Percentiles rank a stretch among this genome's conserved stretches.
These are phyloP conservation scores for Stichodactyla helianthus DNA, from an alignment of 64 coral and sea anemone genomes.

Conservation along the genomic window DNA sequence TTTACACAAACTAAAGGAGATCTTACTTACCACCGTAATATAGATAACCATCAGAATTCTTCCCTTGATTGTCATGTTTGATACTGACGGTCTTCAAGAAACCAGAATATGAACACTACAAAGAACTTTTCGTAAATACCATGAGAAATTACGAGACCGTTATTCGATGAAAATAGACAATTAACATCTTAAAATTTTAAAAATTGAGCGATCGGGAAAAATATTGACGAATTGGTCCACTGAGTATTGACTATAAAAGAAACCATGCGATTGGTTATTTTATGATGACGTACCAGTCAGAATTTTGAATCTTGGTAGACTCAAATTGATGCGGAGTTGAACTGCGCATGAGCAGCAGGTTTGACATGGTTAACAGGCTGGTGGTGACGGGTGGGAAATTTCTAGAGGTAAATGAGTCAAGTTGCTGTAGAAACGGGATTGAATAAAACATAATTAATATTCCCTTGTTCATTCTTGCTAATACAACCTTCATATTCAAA, in stretches of 20 bases:
- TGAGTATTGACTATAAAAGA: neutral
- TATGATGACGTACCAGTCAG: neutral
- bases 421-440: neutral
- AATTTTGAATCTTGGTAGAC: neutral
- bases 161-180: neutral
- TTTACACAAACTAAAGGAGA: neutral
- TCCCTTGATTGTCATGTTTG: neutral
- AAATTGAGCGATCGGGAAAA: neutral
- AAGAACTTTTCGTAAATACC: neutral
- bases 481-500: too few relatives aligned
- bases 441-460: too few relatives aligned
- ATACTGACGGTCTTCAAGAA: neutral
- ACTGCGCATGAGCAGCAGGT: slow-evolving; percentile 10
- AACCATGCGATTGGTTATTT: neutral
- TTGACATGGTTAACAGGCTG: neutral
- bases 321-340: neutral
- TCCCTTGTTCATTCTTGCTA: too few relatives aligned
- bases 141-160: neutral
- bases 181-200: neutral
- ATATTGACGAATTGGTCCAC: neutral
- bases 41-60: neutral
- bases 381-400: slow-evolving; percentile 1
- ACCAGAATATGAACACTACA: neutral
- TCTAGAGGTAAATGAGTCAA: neutral
- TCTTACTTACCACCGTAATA: neutral